These are phyloP conservation scores for Sebastes variabilis DNA, from an alignment of 2,797 vertebrate genomes.

Conservation along the genomic window DNA sequence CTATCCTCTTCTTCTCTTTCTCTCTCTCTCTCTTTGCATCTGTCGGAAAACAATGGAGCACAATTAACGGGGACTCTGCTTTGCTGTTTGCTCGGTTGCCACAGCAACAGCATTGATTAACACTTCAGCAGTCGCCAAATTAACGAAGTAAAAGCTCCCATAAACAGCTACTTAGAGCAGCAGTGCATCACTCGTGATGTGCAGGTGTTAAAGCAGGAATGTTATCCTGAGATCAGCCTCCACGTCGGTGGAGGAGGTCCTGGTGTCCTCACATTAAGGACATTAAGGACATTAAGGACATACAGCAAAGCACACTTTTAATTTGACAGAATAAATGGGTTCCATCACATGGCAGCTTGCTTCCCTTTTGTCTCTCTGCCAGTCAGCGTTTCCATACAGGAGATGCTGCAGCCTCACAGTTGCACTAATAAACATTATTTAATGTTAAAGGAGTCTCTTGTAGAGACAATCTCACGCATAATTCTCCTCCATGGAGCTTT, in stretches of 20 bases:
- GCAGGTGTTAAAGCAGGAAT: constrained; percentile 79
- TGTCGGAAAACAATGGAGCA: constrained; percentile 78
- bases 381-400: background rate
- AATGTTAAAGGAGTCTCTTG: too few species aligned
- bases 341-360: background rate
- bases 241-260: background rate
- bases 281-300: constrained; percentile 72
- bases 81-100: constrained; percentile 84
- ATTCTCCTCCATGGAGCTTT: background rate
- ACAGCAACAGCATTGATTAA: constrained; percentile 87
- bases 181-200: constrained; percentile 79
- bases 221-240: constrained; percentile 63
- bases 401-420: constrained; percentile 36
- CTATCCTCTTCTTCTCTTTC: background rate
- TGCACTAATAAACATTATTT: constrained; percentile 63
- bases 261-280: constrained; percentile 45
- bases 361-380: background rate
- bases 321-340: constrained; percentile 73
- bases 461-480: background rate
- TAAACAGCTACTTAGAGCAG: constrained; percentile 82
- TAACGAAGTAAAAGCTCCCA: constrained; percentile 82
- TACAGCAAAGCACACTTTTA: constrained; percentile 42
- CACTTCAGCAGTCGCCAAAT: constrained; percentile 73
- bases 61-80: constrained; percentile 86
- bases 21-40: constrained; percentile 16